Conservation (phyloP, 2,888 invertebrate species). For the Tuberolachnus salignus region DNA sequence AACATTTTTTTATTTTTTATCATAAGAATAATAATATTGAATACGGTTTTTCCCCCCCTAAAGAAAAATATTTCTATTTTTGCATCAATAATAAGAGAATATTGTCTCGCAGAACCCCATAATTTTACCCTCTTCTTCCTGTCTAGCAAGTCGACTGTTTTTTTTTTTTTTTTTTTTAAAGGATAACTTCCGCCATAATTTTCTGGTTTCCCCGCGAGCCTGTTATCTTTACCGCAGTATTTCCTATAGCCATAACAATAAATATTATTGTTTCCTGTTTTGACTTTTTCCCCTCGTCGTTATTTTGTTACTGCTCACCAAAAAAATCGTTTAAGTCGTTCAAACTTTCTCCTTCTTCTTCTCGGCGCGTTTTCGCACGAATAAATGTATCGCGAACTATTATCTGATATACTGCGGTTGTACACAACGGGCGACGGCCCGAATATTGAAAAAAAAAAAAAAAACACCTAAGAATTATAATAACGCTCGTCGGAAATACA, state of each 20-base stretch:
- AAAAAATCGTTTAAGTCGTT: constrained; percentile 40
- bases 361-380: background rate
- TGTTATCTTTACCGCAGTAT: constrained; percentile 39
- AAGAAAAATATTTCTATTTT: constrained; percentile 14
- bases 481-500: no score
- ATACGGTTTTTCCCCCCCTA: background rate
- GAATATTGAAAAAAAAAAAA: no score
- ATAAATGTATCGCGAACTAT: no score
- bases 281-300: constrained; percentile 23
- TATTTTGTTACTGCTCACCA: constrained; percentile 1
- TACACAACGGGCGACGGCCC: no score
- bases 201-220: constrained; percentile 24
- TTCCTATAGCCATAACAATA: constrained; percentile 40
- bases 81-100: constrained; percentile 27
- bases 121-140: constrained; percentile 6
- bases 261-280: constrained; percentile 55
- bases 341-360: background rate
- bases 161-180: constrained; percentile 45
- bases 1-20: background rate
- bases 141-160: constrained; percentile 17
- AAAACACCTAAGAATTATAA: no score
- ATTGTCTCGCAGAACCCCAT: background rate
- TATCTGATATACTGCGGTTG: no score
- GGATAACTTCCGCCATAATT: constrained; percentile 53
- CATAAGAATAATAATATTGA: no score